phyloP scores from a whole-genome alignment of 92 coral and sea anemone genomes.

The Isaurus tuberculatus region DNA sequence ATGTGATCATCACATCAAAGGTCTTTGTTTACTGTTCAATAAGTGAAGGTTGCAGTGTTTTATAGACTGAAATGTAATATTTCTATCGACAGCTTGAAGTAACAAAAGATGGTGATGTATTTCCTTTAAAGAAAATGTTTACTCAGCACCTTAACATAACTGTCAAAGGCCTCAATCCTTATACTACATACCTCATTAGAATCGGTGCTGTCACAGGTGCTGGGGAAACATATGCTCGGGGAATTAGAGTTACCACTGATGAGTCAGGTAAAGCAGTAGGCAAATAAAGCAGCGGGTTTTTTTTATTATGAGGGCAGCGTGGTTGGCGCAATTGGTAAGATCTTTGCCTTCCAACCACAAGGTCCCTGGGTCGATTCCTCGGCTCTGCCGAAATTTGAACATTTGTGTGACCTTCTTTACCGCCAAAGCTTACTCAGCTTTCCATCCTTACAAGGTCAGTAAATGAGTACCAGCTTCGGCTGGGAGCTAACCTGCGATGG shows the following conservation, averaged over 20 bases:
- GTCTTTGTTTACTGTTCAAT: neutral
- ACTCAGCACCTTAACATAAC: neutral
- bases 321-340: no score
- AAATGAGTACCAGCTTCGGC: no score
- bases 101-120: neutral
- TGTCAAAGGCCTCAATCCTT: neutral
- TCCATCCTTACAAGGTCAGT: no score
- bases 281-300: no score
- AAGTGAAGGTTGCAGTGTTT: neutral
- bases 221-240: neutral
- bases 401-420: no score
- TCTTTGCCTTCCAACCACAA: no score
- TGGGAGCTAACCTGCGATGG: no score
- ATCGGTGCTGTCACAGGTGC: conserved; percentile 12
- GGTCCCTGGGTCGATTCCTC: no score
- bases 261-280: conserved; percentile 46
- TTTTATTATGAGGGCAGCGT: no score
- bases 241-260: conserved; percentile 27
- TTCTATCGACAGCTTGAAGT: conserved; percentile 3
- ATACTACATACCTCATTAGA: conserved; percentile 4
- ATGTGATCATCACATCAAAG: no score
- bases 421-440: no score
- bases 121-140: neutral
- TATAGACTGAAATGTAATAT: neutral
- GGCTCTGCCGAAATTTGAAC: no score